These are phyloP conservation scores for Peromyscus attwateri DNA, from an alignment of 2,797 vertebrate genomes.

Conservation along the genomic window DNA sequence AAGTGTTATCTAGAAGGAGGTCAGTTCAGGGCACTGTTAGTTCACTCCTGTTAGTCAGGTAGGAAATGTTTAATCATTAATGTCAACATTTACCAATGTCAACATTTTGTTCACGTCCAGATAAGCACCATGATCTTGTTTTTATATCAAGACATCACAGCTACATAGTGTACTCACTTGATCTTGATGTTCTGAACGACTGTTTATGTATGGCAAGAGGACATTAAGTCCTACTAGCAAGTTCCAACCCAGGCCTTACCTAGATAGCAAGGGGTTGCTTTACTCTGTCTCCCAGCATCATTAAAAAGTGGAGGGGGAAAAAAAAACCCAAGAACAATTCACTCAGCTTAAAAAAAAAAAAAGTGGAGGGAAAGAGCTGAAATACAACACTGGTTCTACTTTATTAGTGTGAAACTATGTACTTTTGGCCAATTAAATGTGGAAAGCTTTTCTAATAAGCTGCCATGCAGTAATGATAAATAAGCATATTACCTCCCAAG, in stretches of 20 bases:
- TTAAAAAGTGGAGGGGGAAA: not conserved
- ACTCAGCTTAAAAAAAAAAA: too few relatives aligned
- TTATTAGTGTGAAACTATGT: not conserved
- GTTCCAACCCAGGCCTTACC: not conserved
- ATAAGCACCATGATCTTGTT: not conserved
- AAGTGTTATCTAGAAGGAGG: not conserved
- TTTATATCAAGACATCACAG: not conserved
- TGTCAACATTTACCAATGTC: not conserved
- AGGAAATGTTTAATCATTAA: slow-evolving; percentile 10
- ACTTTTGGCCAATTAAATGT: not conserved
- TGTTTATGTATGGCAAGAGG: not conserved
- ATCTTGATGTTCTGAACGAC: not conserved
- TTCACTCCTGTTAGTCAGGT: not conserved
- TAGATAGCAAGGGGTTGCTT: not conserved
- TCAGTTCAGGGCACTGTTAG: not conserved
- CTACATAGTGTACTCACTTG: not conserved
- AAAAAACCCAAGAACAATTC: too few relatives aligned
- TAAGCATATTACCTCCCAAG: not conserved
- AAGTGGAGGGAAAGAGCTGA: not conserved
- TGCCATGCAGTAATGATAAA: not conserved
- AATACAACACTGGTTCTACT: not conserved
- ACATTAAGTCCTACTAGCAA: not conserved
- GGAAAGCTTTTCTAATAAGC: not conserved
- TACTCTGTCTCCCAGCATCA: not conserved
- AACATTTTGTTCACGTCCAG: not conserved